Evolutionary conservation across 2,888 invertebrate species (phyloP).

Genomic region (Caenorhabditis imperialis): DNA sequence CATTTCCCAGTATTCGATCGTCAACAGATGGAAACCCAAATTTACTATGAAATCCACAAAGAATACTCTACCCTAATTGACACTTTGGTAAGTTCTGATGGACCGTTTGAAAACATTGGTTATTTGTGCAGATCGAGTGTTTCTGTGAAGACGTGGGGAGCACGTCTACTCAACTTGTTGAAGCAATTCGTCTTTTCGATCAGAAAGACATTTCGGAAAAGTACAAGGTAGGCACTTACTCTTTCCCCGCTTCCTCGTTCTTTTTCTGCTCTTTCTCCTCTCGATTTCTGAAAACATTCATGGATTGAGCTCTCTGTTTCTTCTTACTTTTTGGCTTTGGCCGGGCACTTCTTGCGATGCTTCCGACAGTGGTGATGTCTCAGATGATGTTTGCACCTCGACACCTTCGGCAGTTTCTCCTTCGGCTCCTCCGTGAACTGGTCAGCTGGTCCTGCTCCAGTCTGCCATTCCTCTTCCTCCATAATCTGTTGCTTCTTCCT

Average conservation of each 20-base stretch:
- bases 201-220: constrained; percentile 28
- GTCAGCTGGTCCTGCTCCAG: background rate
- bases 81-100: constrained; percentile 56
- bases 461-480: constrained; percentile 50
- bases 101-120: background rate
- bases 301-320: background rate
- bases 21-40: constrained; percentile 77
- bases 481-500: constrained; percentile 59
- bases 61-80: constrained; percentile 79
- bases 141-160: constrained; percentile 63
- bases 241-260: background rate
- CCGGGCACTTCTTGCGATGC: constrained; percentile 73
- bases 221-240: constrained; percentile 30
- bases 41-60: constrained; percentile 78
- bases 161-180: constrained; percentile 37
- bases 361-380: constrained; percentile 77
- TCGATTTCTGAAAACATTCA: background rate
- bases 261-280: constrained; percentile 11
- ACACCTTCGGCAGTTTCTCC: constrained; percentile 41
- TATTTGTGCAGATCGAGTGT: constrained; percentile 56
- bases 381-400: constrained; percentile 73
- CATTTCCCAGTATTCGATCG: constrained; percentile 80
- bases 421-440: constrained; percentile 9
- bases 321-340: constrained; percentile 68
- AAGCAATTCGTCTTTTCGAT: constrained; percentile 45